Base-by-base conservation (phyloP, 2,888 invertebrate genomes). In the Ectemnius continuus region DNA sequence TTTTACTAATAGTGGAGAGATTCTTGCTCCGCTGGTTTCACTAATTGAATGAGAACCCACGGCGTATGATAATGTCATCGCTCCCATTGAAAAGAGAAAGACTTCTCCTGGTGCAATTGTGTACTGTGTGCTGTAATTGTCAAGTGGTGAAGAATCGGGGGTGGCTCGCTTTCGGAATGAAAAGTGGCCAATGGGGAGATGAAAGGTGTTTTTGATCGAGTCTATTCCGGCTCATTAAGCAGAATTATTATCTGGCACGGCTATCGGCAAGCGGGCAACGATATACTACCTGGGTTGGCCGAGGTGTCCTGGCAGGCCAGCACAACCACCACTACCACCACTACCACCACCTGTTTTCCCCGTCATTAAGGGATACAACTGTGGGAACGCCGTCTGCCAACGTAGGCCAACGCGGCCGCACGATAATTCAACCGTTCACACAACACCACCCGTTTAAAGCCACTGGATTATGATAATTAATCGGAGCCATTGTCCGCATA, bases 291-390 rank as follows among this genome's bases (percentile, higher is more conserved):
- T 56, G 62, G 8, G 36, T 70, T 65, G 75, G 75, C 75, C 61
- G 65, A 64, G 20, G 23, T 57, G 14, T 62, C 47, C 58, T 71
- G 48, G 65, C 57, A 61, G 23, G 65, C 62, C 58, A 16, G 47
- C 45, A 28, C 65, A 23, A 61, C 67, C 82, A 82, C 76, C 79
- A 16, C 46, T 26, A 28, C 65, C 36, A 61, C 67, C 82, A 16
- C 46, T 26, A 28, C 65, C 36, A 61, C 67, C 82, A 82, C 76
- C 79, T 82, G 76, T 81, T 76, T 67, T 67, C 59, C 18, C 61
- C 62, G 65, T 67, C 76, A 71, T 74, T 76, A 76, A 80, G 71
- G 73, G n/a, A 69, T 48, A 70, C 60, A 81, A 82, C 70, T 81
- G 81, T 81, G 81, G 81, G 81, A 81, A 82, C 77, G n/a, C 36